These are phyloP conservation scores for Xerus inauris DNA, from an alignment of 2,113 vertebrate species.

Conservation along the genomic window DNA sequence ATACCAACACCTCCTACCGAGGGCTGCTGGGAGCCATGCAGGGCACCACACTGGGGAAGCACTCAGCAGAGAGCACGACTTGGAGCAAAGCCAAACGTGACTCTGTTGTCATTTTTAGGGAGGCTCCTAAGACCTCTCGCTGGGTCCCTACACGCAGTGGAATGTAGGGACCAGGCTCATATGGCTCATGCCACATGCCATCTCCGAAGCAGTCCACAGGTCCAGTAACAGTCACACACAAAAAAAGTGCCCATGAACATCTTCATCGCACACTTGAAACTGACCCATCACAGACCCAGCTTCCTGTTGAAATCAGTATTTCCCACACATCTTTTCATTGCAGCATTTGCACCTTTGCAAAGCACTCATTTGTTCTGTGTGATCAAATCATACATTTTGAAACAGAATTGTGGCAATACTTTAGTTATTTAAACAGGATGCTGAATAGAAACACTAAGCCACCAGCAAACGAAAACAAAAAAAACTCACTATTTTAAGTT, in stretches of 20 bases:
- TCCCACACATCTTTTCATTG: neutral
- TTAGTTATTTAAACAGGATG: neutral
- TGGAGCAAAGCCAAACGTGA: no score
- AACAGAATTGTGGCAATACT: neutral
- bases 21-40: neutral
- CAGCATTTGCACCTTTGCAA: no score
- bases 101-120: neutral
- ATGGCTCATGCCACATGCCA: neutral
- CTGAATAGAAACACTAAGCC: neutral
- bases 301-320: neutral
- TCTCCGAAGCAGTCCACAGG: no score
- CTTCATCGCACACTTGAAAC: neutral
- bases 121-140: neutral
- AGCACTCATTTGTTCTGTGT: accelerated
- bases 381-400: no score
- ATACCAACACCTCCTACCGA: accelerated
- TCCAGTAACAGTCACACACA: neutral
- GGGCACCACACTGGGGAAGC: no score
- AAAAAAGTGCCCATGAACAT: no score
- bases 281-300: accelerated
- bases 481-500: no score
- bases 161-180: neutral
- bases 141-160: neutral
- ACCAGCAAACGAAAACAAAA: neutral
- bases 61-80: neutral